phyloP scores from a whole-genome alignment of 2,888 invertebrate genomes.

The Euproctis similis region DNA sequence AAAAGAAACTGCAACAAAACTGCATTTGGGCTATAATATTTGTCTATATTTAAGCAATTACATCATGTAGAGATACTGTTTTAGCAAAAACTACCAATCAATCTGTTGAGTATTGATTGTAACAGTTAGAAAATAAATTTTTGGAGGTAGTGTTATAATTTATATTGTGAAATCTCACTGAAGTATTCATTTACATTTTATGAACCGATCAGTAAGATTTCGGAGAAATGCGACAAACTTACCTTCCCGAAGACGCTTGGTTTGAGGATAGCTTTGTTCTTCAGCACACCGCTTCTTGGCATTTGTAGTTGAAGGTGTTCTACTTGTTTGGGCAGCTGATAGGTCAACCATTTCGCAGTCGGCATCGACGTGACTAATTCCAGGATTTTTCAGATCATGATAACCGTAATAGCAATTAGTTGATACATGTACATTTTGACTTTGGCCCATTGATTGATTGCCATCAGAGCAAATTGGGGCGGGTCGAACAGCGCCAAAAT shows the following conservation, averaged over 20 bases:
- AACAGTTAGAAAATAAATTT: constrained; percentile 5
- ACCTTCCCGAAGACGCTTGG: constrained; percentile 65
- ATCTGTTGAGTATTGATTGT: constrained; percentile 20
- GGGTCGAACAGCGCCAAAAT: constrained; percentile 64
- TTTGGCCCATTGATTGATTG: constrained; percentile 54
- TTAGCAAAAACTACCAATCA: constrained; percentile 19
- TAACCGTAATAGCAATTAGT: constrained; percentile 73
- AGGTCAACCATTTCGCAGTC: constrained; percentile 65
- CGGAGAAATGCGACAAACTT: constrained; percentile 32
- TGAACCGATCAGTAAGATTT: constrained; percentile 38
- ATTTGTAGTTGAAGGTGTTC: constrained; percentile 29
- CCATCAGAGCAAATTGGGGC: constrained; percentile 55
- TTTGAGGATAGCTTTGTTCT: constrained; percentile 44
- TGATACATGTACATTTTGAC: constrained; percentile 64
- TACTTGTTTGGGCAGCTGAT: constrained; percentile 20
- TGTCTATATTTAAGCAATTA: too few relatives aligned
- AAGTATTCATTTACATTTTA: constrained; percentile 17
- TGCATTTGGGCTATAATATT: too few relatives aligned
- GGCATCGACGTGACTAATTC: constrained; percentile 31
- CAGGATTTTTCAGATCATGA: constrained; percentile 44
- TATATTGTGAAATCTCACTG: constrained; percentile 37
- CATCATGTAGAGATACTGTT: too few relatives aligned
- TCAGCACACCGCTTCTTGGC: constrained; percentile 62
- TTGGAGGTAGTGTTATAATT: constrained; percentile 7
- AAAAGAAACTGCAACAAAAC: constrained; percentile 68